These are phyloP conservation scores for Drosophila heteroneura DNA, from an alignment of 2,888 invertebrate species.

Conservation along the genomic window DNA sequence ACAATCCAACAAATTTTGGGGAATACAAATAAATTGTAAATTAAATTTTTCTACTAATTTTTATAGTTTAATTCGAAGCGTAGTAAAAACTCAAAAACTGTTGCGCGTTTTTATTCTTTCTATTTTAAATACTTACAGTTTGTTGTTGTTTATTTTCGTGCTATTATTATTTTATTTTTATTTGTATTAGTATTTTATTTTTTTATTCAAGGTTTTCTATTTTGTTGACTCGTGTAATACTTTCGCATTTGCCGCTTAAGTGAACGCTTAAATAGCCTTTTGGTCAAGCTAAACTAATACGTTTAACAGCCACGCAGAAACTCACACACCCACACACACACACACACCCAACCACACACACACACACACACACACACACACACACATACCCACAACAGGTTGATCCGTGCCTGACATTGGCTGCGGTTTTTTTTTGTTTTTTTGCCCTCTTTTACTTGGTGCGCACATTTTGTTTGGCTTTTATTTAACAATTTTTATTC, in stretches of 20 bases:
- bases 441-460: constrained; percentile 37
- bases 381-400: constrained; percentile 63
- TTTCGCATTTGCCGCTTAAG: constrained; percentile 44
- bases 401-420: constrained; percentile 54
- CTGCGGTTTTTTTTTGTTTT: constrained; percentile 16
- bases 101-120: background rate
- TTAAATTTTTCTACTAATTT: background rate
- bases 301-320: constrained; percentile 51
- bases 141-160: background rate
- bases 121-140: background rate
- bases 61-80: background rate
- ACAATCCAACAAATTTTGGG: background rate
- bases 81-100: background rate
- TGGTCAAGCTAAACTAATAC: constrained; percentile 65
- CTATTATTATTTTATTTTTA: background rate
- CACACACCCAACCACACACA: background rate
- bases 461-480: constrained; percentile 76
- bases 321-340: accelerated
- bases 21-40: background rate
- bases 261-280: constrained; percentile 74
- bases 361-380: accelerated
- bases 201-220: background rate
- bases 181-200: background rate
- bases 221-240: constrained; percentile 49
- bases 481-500: constrained; percentile 77